A percentile compares a stretch with the other conserved stretches of the same genome.
phyloP scores from a whole-genome alignment of 2,888 invertebrate species.

The Globia sparganii region DNA sequence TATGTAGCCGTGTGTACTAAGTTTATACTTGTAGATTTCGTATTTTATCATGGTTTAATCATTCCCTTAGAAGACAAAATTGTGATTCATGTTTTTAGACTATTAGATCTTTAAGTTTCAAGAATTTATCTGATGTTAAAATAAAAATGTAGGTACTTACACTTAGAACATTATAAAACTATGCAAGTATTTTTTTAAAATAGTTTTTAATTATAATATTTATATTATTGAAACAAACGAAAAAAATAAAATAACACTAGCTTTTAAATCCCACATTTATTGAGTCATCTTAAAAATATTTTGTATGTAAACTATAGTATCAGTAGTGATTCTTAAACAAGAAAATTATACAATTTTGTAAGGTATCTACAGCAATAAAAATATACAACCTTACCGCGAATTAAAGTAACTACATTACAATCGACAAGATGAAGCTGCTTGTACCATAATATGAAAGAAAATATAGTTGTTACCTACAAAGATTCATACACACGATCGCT shows the following conservation, averaged over 20 bases:
- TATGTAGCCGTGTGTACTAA: too few species aligned
- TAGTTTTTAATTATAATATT: not conserved
- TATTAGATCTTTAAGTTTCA: slow-evolving; percentile 31
- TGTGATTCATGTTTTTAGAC: slow-evolving; percentile 13
- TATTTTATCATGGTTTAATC: too few species aligned
- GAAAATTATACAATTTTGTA: slow-evolving; percentile 58
- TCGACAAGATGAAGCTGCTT: slow-evolving; percentile 65
- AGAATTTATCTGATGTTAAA: slow-evolving; percentile 21
- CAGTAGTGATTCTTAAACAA: slow-evolving; percentile 51
- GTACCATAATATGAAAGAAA: slow-evolving; percentile 44
- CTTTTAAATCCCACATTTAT: slow-evolving; percentile 61
- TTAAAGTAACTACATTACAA: slow-evolving; percentile 53
- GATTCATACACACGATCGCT: slow-evolving; percentile 63
- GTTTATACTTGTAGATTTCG: too few species aligned
- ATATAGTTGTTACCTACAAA: slow-evolving; percentile 48
- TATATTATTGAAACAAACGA: slow-evolving; percentile 7
- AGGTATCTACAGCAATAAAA: slow-evolving; percentile 59
- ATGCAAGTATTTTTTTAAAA: slow-evolving; percentile 23
- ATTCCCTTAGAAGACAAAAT: too few species aligned
- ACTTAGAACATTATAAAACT: not conserved
- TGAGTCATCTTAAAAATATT: slow-evolving; percentile 67
- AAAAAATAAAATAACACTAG: slow-evolving; percentile 35
- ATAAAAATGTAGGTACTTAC: not conserved
- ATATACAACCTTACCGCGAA: slow-evolving; percentile 63
- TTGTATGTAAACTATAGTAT: slow-evolving; percentile 51